Evolutionary conservation across 2,113 vertebrate species (phyloP).

Genomic region (Muntiacus muntjak): DNA sequence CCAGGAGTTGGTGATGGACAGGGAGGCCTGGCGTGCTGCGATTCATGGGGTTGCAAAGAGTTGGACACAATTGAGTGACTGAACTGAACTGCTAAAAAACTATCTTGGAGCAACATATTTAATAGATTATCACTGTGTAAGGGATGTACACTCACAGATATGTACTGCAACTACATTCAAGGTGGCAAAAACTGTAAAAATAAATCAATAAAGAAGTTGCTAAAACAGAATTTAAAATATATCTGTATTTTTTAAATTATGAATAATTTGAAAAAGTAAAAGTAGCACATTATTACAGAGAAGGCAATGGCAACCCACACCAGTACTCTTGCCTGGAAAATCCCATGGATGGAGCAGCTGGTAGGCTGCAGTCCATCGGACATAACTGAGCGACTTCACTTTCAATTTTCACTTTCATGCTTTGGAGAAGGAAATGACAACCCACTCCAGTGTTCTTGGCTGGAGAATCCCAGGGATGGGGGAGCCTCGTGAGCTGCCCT

Average conservation of each 20-base stretch:
- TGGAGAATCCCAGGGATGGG: background rate
- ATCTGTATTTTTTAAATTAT: background rate
- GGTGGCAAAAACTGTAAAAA: background rate
- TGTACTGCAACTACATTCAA: background rate
- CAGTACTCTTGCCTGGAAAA: background rate
- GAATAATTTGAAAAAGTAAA: background rate
- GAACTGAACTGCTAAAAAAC: background rate
- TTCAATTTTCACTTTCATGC: background rate
- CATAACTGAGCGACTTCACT: background rate
- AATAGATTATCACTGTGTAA: background rate
- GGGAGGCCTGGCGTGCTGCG: too few relatives aligned
- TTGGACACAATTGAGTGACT: too few relatives aligned
- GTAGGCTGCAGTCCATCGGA: background rate
- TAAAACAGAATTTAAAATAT: slow-evolving; percentile 9
- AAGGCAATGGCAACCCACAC: background rate
- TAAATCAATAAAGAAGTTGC: background rate
- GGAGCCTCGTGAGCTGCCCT: fast-evolving
- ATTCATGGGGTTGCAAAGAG: too few relatives aligned
- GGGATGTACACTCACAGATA: background rate
- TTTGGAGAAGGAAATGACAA: background rate
- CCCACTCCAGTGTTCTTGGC: background rate
- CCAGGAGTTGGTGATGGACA: too few relatives aligned
- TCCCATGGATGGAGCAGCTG: background rate
- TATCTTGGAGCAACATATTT: background rate
- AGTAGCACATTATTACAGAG: background rate